Evolutionary conservation across 2,888 invertebrate species (phyloP).

Genomic region (Callimorpha dominula): DNA sequence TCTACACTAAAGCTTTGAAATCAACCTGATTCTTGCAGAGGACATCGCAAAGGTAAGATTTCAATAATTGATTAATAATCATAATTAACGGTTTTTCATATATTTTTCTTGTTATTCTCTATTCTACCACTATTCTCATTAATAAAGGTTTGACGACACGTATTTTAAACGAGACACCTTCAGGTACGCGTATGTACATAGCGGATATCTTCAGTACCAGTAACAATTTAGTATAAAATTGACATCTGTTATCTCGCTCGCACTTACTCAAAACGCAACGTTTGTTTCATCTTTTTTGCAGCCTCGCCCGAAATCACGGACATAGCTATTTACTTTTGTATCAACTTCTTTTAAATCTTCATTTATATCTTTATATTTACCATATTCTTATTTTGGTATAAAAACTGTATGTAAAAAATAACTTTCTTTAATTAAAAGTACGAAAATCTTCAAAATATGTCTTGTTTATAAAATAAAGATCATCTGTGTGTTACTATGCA

Average conservation of each 20-base stretch:
- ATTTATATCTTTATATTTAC: constrained; percentile 12
- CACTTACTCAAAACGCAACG: constrained; percentile 57
- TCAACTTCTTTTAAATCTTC: constrained; percentile 3
- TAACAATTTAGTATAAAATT: constrained; percentile 61
- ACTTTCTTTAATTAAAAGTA: constrained; percentile 16
- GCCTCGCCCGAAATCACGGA: constrained; percentile 28
- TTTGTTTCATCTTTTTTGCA: constrained; percentile 50
- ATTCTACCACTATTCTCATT: too few species aligned
- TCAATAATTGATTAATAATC: neutral
- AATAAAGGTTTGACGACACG: neutral
- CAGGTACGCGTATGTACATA: neutral
- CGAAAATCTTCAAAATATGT: constrained; percentile 24
- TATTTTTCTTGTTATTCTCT: too few species aligned
- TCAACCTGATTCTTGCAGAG: constrained; percentile 29
- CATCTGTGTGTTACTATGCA: constrained; percentile 32
- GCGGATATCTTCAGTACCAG: constrained; percentile 32
- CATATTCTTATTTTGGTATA: constrained; percentile 13
- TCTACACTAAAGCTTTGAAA: constrained; percentile 42
- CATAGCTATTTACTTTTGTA: constrained; percentile 16
- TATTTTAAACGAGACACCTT: constrained; percentile 12
- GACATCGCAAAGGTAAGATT: constrained; percentile 46
- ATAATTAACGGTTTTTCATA: too few species aligned
- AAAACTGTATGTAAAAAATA: constrained; percentile 17
- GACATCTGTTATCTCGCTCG: constrained; percentile 71
- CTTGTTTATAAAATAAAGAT: constrained; percentile 31